Evolutionary conservation across 1,140 invertebrate species (phyloP).

Genomic region (Polypedilum vanderplanki): DNA sequence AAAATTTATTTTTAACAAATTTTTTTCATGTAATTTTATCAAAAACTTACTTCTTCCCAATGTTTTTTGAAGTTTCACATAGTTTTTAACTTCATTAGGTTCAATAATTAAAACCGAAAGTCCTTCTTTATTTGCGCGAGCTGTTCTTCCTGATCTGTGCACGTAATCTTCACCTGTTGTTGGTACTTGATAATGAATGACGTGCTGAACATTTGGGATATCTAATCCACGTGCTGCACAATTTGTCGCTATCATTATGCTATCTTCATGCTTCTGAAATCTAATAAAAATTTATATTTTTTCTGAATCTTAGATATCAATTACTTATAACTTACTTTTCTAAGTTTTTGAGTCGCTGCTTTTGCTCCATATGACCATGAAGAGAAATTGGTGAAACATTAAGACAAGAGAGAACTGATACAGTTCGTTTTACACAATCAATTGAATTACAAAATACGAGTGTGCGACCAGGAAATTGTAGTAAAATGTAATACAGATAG

Average conservation of each 20-base stretch:
- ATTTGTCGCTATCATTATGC: slow-evolving; percentile 91
- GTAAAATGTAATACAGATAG: slow-evolving; percentile 89
- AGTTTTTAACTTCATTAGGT: slow-evolving; percentile 72
- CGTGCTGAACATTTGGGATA: slow-evolving; percentile 88
- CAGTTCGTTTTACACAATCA: slow-evolving; percentile 78
- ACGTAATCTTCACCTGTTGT: slow-evolving; percentile 92
- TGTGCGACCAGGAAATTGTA: slow-evolving; percentile 76
- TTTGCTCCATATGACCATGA: slow-evolving; percentile 93
- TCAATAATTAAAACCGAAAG: slow-evolving; percentile 89
- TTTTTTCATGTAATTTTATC: not conserved
- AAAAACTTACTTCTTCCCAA: slow-evolving; percentile 65
- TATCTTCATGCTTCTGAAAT: slow-evolving; percentile 68
- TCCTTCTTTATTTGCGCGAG: slow-evolving; percentile 79
- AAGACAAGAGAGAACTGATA: slow-evolving; percentile 73
- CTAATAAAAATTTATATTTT: slow-evolving; percentile 39
- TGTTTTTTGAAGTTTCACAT: slow-evolving; percentile 73
- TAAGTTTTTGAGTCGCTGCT: slow-evolving; percentile 88
- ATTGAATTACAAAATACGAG: slow-evolving; percentile 98
- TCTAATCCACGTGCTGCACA: slow-evolving; percentile 95
- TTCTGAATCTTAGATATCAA: not conserved
- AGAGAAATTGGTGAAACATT: slow-evolving; percentile 72
- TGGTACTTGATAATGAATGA: slow-evolving; percentile 97
- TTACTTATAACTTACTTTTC: slow-evolving; percentile 53
- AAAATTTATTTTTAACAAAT: slow-evolving; percentile 27
- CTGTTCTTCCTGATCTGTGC: slow-evolving; percentile 93